Conservation (phyloP, 1,140 invertebrate species). For the Metaphire vulgaris region DNA sequence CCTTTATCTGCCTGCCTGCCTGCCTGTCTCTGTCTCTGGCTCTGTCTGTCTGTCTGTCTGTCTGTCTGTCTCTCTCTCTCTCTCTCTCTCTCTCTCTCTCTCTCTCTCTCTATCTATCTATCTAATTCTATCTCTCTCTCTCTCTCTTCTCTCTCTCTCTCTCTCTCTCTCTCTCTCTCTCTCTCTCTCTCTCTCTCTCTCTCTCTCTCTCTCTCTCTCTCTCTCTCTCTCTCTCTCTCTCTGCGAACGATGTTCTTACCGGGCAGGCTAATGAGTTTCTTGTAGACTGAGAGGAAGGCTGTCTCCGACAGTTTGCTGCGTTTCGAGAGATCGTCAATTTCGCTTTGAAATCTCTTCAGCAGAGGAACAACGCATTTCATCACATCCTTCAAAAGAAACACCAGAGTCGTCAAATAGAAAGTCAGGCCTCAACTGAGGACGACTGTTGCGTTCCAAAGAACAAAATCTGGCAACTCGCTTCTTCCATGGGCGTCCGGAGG, state of each 20-base stretch:
- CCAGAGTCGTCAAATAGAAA: too few species aligned
- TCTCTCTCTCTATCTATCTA: not conserved
- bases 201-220: not conserved
- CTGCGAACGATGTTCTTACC: too few species aligned
- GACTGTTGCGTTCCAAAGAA: too few species aligned
- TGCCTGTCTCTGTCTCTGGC: not conserved
- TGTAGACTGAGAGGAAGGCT: conserved; percentile 56
- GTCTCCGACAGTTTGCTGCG: conserved; percentile 57
- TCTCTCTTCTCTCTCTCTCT: not conserved
- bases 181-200: not conserved
- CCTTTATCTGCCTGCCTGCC: not conserved
- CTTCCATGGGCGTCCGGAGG: too few species aligned
- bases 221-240: not conserved
- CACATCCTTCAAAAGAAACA: too few species aligned
- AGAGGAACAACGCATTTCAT: conserved; percentile 55
- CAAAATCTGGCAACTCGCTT: too few species aligned
- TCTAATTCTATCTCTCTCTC: not conserved
- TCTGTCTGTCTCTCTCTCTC: not conserved
- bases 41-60: conserved; percentile 1
- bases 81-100: not conserved
- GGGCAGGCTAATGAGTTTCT: conserved; percentile 57
- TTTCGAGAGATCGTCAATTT: conserved; percentile 56
- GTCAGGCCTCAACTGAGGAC: too few species aligned
- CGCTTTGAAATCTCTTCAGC: conserved; percentile 57
- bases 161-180: not conserved